Base-by-base conservation (phyloP, 2,888 invertebrate genomes). In the Escarpia spicata region DNA sequence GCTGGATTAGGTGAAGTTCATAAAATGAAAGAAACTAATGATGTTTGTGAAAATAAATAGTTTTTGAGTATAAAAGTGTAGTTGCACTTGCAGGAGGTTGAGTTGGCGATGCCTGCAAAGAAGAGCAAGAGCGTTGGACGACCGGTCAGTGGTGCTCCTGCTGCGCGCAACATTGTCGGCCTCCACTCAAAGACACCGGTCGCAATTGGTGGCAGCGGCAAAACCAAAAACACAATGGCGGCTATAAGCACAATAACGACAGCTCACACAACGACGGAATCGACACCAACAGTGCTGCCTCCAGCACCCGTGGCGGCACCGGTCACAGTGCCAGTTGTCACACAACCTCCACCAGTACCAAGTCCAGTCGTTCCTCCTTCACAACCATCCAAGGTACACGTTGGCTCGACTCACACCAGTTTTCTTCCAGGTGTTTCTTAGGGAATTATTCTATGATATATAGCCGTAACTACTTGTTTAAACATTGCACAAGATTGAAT, bases 81-180 rank as follows among this genome's bases (percentile, higher is more conserved):
- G 15, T 92, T 91, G 91, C 10, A 45, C 92, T 94, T 95, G 43
- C 94, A 96, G 96, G 96, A 96, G 94, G 93, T 95, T n/a, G 96
- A 96, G 93, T 94, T 96, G 15, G 97, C 97, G 95, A 96, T 96
- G 94, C 94, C 95, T 92, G 93, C 92, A 52, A 95, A 95, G 93
- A 95, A 94, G 90, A 89, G 75, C 75, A 75, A 75, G 75, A 75
- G n/a, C 26, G 75, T 75, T 75, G 75, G 75, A 2, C 75, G 75
- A 26, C 75, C 75, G 19, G 75, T 75, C 19, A 15, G 52, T 19
- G 89, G 52, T 8, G 44, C 91, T 44, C 45, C 92, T n/a, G 19
- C 92, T 75, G 44, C 92, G 6, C 91, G 91, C 92, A 92, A 90
- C 91, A 90, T 75, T 92, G 91, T 92, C 19, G 89, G 93, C 19